These are phyloP conservation scores for Corythornis vintsioides DNA, from an alignment of 2,113 vertebrate species.

Conservation along the genomic window DNA sequence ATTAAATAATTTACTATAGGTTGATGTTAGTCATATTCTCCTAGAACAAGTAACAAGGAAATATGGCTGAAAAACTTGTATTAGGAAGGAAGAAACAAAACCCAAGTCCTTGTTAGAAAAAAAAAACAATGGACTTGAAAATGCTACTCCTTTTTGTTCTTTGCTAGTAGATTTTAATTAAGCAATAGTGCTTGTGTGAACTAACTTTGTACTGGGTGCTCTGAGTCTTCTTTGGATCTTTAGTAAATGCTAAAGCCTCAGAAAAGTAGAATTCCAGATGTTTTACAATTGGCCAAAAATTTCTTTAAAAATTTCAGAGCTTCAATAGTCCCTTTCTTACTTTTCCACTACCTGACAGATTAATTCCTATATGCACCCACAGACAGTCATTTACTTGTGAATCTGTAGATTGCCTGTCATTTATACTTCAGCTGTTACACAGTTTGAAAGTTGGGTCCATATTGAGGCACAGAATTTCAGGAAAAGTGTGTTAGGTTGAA, in stretches of 20 bases:
- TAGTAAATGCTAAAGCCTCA: background rate
- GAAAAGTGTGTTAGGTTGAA: background rate
- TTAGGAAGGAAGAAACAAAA: background rate
- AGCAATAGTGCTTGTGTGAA: background rate
- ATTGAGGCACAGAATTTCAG: background rate
- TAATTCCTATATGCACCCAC: background rate
- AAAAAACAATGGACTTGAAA: background rate
- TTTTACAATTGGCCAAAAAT: background rate
- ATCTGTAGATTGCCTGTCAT: background rate
- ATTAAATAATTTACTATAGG: background rate
- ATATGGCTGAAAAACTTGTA: background rate
- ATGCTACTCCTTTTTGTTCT: background rate
- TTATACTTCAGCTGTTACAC: background rate
- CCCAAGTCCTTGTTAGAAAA: background rate
- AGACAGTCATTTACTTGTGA: background rate
- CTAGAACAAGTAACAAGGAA: background rate
- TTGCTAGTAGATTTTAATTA: background rate
- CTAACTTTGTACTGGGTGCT: background rate
- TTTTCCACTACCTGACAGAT: background rate
- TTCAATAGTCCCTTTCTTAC: background rate
- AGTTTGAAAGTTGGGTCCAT: background rate
- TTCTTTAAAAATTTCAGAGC: background rate
- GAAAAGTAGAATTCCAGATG: background rate
- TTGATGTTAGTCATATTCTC: background rate
- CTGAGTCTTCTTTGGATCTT: background rate